Evolutionary conservation across 92 coral and sea anemone species (phyloP).

Genomic region (Epizoanthus rinbou): DNA sequence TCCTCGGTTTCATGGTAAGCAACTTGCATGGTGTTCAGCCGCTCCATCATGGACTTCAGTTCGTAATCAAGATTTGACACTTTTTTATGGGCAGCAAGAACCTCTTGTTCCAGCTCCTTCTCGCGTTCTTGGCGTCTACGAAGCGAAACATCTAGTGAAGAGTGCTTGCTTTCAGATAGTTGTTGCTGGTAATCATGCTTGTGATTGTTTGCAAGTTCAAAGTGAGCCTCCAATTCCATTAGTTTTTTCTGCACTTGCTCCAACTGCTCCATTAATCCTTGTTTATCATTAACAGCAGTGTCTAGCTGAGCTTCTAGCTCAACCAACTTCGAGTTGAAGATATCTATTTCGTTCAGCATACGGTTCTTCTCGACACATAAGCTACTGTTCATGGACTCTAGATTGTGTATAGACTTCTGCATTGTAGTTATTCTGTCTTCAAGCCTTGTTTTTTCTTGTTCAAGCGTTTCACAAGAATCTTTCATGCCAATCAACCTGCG

Average conservation of each 20-base stretch:
- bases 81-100: constrained; percentile 77
- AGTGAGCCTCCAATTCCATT: constrained; percentile 82
- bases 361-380: constrained; percentile 77
- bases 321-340: constrained; percentile 68
- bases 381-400: constrained; percentile 67
- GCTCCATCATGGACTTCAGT: constrained; percentile 64
- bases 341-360: constrained; percentile 76
- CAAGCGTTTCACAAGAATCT: constrained; percentile 71
- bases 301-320: constrained; percentile 84
- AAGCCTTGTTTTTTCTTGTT: constrained; percentile 73
- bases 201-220: constrained; percentile 60
- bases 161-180: constrained; percentile 51
- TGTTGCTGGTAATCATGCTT: constrained; percentile 20
- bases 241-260: constrained; percentile 77
- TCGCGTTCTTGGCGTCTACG: constrained; percentile 78
- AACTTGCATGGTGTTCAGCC: constrained; percentile 60
- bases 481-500: constrained; percentile 70
- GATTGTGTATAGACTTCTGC: constrained; percentile 63
- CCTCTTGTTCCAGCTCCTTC: constrained; percentile 72
- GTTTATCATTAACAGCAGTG: constrained; percentile 79
- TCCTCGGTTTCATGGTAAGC: constrained; percentile 67
- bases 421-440: constrained; percentile 63
- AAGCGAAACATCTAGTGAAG: constrained; percentile 71
- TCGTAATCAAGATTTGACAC: constrained; percentile 71
- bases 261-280: constrained; percentile 51